phyloP scores from a whole-genome alignment of 2,888 invertebrate species.

The Alviniconcha strummeri region DNA sequence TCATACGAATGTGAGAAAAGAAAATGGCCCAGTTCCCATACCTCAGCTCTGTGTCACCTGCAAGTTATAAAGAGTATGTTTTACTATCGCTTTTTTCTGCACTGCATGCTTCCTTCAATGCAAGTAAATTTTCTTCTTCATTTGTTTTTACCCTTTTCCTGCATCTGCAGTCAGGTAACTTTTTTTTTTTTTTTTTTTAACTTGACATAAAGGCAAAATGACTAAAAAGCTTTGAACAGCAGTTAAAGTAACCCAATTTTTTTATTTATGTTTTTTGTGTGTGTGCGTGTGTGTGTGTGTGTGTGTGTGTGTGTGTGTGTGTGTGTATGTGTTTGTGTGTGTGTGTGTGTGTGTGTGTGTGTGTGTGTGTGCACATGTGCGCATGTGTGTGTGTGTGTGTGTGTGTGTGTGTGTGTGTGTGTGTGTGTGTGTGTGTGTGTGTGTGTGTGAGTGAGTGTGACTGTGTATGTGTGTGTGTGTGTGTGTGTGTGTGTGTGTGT shows the following conservation, averaged over 20 bases:
- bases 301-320: no score
- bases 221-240: no score
- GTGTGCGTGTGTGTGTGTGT: background rate
- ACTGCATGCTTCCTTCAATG: background rate
- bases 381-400: constrained; percentile 4
- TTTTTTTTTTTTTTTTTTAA: background rate
- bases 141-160: background rate
- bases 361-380: background rate
- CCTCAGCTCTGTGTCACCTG: constrained; percentile 26
- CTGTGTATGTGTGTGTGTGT: background rate
- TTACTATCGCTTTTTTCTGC: background rate
- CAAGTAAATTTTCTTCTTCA: background rate
- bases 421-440: constrained; percentile 10
- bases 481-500: background rate
- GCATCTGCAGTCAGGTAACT: background rate
- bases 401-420: constrained; percentile 3
- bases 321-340: no score
- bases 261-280: background rate
- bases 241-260: background rate
- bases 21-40: constrained; percentile 59
- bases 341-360: background rate
- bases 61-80: background rate
- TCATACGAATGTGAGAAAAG: constrained; percentile 65
- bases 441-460: background rate
- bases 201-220: background rate